Evolutionary conservation across 2,797 vertebrate genomes (phyloP).

Genomic region (Carcharodon carcharias): DNA sequence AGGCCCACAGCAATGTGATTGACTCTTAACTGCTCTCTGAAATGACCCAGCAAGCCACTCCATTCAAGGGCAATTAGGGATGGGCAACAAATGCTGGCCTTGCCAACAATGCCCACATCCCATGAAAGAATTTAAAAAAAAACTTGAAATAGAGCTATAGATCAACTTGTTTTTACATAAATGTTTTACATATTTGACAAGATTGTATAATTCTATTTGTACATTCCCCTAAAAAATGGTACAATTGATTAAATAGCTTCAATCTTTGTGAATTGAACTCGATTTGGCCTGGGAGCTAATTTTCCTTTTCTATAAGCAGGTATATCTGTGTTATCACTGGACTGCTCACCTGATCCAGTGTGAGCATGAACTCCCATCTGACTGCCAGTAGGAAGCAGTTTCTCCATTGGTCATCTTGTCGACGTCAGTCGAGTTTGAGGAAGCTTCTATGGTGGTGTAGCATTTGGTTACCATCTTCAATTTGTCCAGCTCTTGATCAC

Average conservation of each 20-base stretch:
- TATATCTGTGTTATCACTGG: background rate
- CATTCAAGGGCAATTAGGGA: no score
- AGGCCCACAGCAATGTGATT: no score
- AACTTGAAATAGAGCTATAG: background rate
- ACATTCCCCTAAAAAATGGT: background rate
- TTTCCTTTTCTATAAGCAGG: background rate
- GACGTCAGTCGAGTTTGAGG: constrained; percentile 80
- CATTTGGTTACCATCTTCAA: constrained; percentile 87
- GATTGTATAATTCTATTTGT: background rate
- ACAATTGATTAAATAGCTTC: background rate
- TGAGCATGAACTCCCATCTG: constrained; percentile 86
- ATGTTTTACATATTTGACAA: background rate
- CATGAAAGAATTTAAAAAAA: no score
- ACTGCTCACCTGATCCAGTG: constrained; percentile 86
- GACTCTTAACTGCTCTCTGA: no score
- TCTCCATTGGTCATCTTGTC: constrained; percentile 94
- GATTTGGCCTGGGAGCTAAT: background rate
- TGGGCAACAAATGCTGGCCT: no score
- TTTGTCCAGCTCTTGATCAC: constrained; percentile 77
- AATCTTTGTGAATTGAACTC: background rate
- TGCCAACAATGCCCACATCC: no score
- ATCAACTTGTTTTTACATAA: background rate
- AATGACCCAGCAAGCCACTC: no score
- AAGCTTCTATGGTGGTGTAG: constrained; percentile 83
- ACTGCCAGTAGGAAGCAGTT: constrained; percentile 91